Percentiles rank a stretch among this genome's conserved stretches.
phyloP scores from a whole-genome alignment of 2,113 vertebrate species.

The Pseudonaja textilis region DNA sequence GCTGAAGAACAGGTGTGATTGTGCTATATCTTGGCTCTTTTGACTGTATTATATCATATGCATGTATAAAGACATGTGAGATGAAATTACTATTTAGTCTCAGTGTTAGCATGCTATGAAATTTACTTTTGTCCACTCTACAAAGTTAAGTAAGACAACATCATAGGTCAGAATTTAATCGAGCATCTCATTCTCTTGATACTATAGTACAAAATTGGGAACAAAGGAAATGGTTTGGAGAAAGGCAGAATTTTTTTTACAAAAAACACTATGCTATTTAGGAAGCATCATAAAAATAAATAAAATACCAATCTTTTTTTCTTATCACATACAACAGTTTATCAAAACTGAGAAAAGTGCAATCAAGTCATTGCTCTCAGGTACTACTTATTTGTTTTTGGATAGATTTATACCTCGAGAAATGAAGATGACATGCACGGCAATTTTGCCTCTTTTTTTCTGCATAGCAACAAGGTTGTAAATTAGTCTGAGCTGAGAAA shows the following conservation, averaged over 20 bases:
- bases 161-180: background rate
- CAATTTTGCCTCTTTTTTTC: background rate
- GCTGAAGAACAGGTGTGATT: background rate
- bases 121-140: background rate
- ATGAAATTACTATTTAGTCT: background rate
- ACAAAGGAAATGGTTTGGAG: background rate
- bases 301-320: background rate
- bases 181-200: background rate
- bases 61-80: background rate
- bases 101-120: background rate
- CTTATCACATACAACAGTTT: background rate
- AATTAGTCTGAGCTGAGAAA: background rate
- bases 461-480: background rate
- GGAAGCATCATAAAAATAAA: background rate
- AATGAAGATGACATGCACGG: background rate
- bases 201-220: background rate
- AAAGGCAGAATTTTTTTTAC: background rate
- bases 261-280: background rate
- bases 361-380: background rate
- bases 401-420: background rate
- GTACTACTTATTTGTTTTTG: background rate
- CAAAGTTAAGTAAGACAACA: background rate
- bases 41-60: background rate
- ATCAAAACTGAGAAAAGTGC: background rate
- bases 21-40: background rate